Evolutionary conservation across 2,888 invertebrate species (phyloP).

Genomic region (Aleiodes testaceus): DNA sequence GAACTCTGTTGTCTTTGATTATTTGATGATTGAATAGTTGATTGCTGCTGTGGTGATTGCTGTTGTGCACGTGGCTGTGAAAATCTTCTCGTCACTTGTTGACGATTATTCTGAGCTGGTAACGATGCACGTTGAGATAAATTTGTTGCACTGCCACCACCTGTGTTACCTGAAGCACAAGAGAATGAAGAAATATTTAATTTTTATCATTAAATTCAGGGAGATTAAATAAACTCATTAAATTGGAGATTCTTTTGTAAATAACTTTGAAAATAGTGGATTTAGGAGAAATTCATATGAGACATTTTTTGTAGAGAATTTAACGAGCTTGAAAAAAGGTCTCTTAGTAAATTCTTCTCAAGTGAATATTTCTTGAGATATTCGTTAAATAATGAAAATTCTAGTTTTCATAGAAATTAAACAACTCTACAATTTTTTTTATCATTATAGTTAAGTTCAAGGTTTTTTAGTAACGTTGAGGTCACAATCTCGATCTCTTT

Average conservation of each 20-base stretch:
- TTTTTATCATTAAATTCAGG: not conserved
- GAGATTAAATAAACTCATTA: no score
- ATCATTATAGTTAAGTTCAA: no score
- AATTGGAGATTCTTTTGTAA: no score
- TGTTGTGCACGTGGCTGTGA: conserved; percentile 71
- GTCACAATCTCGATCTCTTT: conserved; percentile 1
- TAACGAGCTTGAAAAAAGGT: no score
- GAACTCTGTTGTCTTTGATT: conserved; percentile 46
- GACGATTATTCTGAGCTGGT: conserved; percentile 72
- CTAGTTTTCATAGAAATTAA: not conserved
- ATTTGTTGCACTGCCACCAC: conserved; percentile 62
- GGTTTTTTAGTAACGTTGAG: no score
- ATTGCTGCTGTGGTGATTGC: conserved; percentile 37
- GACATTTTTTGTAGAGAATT: no score
- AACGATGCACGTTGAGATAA: conserved; percentile 65
- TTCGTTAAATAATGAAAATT: not conserved
- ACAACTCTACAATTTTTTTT: not conserved
- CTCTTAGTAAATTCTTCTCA: no score
- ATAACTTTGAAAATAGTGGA: not conserved
- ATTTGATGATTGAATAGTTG: conserved; percentile 24
- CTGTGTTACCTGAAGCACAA: conserved; percentile 58
- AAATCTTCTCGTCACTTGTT: conserved; percentile 70
- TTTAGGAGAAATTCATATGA: no score
- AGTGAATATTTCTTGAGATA: not conserved
- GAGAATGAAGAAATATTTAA: conserved; percentile 15